Evolutionary conservation across 2,113 vertebrate genomes (phyloP), one percentile per base, ranked within the genome.

Genomic region (Salvelinus namaycush): DNA sequence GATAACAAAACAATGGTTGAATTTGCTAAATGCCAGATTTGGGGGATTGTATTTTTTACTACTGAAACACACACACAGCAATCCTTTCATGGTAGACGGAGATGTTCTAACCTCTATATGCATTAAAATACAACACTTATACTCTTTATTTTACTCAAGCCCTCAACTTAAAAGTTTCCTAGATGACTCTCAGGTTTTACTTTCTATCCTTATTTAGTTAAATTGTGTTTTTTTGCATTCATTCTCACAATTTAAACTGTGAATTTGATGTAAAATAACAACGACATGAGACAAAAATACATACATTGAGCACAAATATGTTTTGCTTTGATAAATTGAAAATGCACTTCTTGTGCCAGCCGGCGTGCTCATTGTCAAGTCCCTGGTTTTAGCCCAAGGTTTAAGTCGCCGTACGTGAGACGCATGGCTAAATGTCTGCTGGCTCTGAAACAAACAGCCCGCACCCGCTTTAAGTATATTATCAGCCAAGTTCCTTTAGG

Each of bases 401-500:
- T 94, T 97, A 98, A 99, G 95, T 95, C 91, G 91, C 82, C 81
- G 88, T 88, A 96, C 97, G 96, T 97, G 96, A 96, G 95, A 81
- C 81, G 96, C 95, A 97, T 96, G 89, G 89, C 71, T 92, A 93
- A 93, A 90, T 85, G 82, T 80, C 92, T 92, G 94, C 94, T 94
- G 93, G 93, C 95, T 94, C 93, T 94, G 95, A 94, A 95, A 96
- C 96, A 98, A 97, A 96, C 96, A 95, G 94, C 94, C 92, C 94
- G 91, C 94, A 84, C 94, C 92, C 91, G 91, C 95, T 95, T 94
- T 96, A 96, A 98, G 96, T 97, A 95, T 96, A 97, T 99, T 97
- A 98, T 97, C 95, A 94, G 95, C 92, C 95, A 93, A 95, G 95
- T 96, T 97, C 96, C 97, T 97, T 97, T 94, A 96, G 92, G 95